Percentiles rank a stretch among this genome's conserved stretches.
These are phyloP conservation scores for Dolichallabes microphthalmus DNA, from an alignment of 2,113 vertebrate genomes.

Conservation along the genomic window DNA sequence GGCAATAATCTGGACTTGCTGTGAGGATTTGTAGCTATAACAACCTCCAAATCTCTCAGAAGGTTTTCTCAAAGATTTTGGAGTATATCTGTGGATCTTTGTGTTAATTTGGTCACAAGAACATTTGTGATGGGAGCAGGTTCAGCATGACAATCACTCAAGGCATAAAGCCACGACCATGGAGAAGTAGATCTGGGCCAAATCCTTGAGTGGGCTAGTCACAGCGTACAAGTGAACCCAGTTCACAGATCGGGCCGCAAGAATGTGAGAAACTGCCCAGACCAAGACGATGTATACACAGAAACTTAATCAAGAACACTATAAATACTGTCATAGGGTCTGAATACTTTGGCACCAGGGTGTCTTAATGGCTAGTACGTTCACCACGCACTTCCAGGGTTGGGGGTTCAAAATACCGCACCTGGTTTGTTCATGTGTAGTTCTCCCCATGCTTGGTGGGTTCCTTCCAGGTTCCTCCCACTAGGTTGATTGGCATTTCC, in stretches of 20 bases:
- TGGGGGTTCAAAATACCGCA: no score
- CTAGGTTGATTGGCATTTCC: no score
- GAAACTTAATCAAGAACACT: background rate
- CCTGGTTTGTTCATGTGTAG: no score
- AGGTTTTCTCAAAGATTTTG: background rate
- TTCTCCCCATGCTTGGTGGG: no score
- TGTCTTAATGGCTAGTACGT: no score
- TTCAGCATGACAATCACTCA: background rate
- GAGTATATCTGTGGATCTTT: background rate
- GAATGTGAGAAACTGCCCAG: background rate
- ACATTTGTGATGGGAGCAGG: background rate
- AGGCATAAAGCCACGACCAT: background rate
- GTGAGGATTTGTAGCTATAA: background rate
- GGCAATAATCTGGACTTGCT: background rate
- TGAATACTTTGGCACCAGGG: background rate
- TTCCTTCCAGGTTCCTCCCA: no score
- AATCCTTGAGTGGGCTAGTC: background rate
- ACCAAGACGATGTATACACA: background rate
- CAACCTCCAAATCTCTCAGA: background rate
- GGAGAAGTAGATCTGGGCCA: background rate
- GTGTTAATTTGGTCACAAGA: background rate
- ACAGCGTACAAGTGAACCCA: background rate
- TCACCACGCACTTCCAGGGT: no score
- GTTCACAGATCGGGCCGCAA: background rate
- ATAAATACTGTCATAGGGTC: background rate